Base-by-base conservation (phyloP, 92 coral and sea anemone genomes). In the Epizoanthus illoricatus region DNA sequence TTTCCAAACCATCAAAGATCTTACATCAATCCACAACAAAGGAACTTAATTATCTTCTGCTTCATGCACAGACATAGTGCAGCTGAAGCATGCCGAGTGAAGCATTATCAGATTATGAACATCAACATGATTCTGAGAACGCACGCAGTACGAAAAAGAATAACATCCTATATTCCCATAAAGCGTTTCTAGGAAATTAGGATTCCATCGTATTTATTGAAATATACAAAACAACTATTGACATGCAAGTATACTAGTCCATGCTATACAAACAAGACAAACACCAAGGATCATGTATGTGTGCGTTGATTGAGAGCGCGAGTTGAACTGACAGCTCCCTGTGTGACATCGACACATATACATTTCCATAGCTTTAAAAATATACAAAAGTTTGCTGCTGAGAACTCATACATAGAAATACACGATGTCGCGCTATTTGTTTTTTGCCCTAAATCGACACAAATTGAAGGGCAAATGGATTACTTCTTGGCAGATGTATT, bases 31-130 rank as follows among this genome's bases (percentile, higher is more conserved):
- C n/a, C 54, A 52, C 16, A 42, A 13, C 20, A 78, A 63, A 19
- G 49, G 33, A 63, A 18, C 56, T 18, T 23, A 59, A 8, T 12
- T 28, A 57, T 21, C 16, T 63, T 78, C 23, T 61, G 45, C 64
- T 19, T 76, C 21, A 36, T 39, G 6, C 41, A 8, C 73, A 68
- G 49, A 28, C 63, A 62, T 41, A 61, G 2, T 2, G 9, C 41
- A 58, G 82, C 82, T 78, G 82, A 76, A 58, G 81, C 68, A 57
- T 75, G 69, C 20, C 12, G 58, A 19, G 23, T 7, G 13, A 12
- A 40, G 49, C 18, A 4, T 71, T 21, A 0, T 52, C n/a, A n/a
- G n/a, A n/a, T n/a, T n/a, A n/a, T n/a, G n/a, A n/a, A n/a, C n/a
- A n/a, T n/a, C 11, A 17, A 52, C 21, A 18, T 21, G 56, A 19